Evolutionary conservation across 2,797 vertebrate genomes (phyloP).

Genomic region (Sus cebifrons): DNA sequence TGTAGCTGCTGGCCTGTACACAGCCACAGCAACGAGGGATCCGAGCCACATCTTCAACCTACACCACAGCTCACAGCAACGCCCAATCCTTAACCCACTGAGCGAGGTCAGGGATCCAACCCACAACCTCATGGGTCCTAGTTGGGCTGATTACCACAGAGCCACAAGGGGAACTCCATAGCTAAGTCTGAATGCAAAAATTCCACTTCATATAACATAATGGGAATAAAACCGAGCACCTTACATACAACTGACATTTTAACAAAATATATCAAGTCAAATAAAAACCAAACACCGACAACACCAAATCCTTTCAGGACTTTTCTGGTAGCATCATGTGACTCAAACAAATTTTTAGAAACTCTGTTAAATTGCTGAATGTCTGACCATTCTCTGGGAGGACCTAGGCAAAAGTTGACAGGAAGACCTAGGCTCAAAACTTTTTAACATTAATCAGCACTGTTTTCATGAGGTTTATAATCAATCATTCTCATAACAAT

Average conservation of each 20-base stretch:
- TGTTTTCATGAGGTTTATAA: slow-evolving; percentile 37
- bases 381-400: neutral
- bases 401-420: neutral
- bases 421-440: neutral
- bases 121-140: no score
- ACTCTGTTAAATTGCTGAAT: neutral
- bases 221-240: neutral
- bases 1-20: no score
- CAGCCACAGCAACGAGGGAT: no score
- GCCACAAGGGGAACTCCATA: neutral
- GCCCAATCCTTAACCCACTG: no score
- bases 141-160: no score
- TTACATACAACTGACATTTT: neutral
- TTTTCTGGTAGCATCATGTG: slow-evolving; percentile 11
- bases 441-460: neutral
- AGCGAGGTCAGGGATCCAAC: no score
- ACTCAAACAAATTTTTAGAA: neutral
- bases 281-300: neutral
- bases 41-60: no score
- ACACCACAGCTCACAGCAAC: no score
- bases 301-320: neutral
- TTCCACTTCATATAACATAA: neutral
- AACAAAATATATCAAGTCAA: slow-evolving; percentile 29
- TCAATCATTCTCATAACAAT: neutral
- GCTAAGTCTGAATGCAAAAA: neutral